Base-by-base conservation (phyloP, 1,140 invertebrate genomes). In the Whitmania pigra region DNA sequence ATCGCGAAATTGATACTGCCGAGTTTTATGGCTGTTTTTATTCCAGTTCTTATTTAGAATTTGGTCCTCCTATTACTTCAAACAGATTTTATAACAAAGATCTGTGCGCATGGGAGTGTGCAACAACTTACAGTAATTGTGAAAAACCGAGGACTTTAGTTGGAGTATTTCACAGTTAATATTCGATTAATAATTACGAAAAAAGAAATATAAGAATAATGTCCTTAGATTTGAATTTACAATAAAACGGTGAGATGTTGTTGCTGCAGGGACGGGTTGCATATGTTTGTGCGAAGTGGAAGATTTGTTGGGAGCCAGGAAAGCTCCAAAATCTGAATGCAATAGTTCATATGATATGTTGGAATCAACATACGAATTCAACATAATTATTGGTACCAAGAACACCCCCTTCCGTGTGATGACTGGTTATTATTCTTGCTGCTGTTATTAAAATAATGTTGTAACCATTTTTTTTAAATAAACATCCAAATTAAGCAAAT, bases 71-170 rank as follows among this genome's bases (percentile, higher is more conserved):
- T 25, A 22, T 63, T 25, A 63, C 57, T 63, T 63, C 22, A 63
- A 25, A 25, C 22, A 63, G 57, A 63, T 63, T 63, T n/a, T 63
- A 63, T 31, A 63, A 63, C 57, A 63, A 63, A n/a, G 29, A 63
- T 31, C 15, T 63, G 11, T 63, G 57, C 20, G 57, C 22, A 1
- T 63, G 57, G 57, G 57, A 63, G 57, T 63, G 57, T 63, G 57
- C 57, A 63, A 13, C 57, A 31, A 63, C 22, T 18, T 63, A 25
- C 11, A 63, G 20, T 22, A 63, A 63, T 31, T 63, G 57, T 15
- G 57, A 63, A 2, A 63, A 63, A 13, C 57, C 29, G 22, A 63
- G 57, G 15, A 63, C 57, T 13, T 63, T 63, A 25, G 57, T 63
- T 63, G 57, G 22, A 22, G 57, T 63, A 25, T 63, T 63, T 63